These are phyloP conservation scores for Aradophagus sp. DNA, from an alignment of 1,140 invertebrate genomes.

Conservation along the genomic window DNA sequence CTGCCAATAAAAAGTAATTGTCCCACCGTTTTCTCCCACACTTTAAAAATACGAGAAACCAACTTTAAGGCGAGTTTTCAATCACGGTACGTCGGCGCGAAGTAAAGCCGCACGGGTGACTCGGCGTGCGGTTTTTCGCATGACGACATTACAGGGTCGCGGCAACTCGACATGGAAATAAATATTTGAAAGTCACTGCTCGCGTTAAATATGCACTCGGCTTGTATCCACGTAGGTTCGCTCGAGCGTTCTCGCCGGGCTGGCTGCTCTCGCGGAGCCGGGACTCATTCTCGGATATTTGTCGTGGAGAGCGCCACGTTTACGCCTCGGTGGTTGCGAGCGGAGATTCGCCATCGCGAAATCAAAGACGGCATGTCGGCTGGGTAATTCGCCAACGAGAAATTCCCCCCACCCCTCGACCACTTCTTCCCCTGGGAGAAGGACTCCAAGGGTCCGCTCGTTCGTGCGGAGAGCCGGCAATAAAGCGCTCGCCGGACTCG, in stretches of 20 bases:
- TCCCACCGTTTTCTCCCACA: too few relatives aligned
- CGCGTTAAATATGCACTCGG: constrained; percentile 33
- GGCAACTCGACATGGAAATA: constrained; percentile 36
- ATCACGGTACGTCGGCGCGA: too few relatives aligned
- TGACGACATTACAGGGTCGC: too few relatives aligned
- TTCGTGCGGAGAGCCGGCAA: constrained; percentile 63
- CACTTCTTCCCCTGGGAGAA: constrained; percentile 49
- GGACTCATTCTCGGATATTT: constrained; percentile 39
- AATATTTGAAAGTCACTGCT: constrained; percentile 30
- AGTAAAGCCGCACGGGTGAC: too few relatives aligned
- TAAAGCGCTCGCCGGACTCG: constrained; percentile 50
- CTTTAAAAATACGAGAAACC: too few relatives aligned
- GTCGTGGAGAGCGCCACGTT: constrained; percentile 37
- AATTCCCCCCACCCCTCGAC: constrained; percentile 38
- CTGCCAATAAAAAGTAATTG: too few relatives aligned
- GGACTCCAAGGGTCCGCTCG: constrained; percentile 55
- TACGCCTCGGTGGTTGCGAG: constrained; percentile 43
- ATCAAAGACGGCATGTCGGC: constrained; percentile 46
- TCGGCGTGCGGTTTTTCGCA: too few relatives aligned
- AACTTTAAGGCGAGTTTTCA: too few relatives aligned
- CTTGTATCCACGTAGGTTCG: constrained; percentile 25
- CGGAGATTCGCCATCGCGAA: constrained; percentile 51
- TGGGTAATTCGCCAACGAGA: constrained; percentile 56
- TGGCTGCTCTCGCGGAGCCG: constrained; percentile 24
- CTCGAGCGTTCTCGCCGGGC: constrained; percentile 26